Conservation (phyloP, 2,888 invertebrate species). For the Eilema depressum region DNA sequence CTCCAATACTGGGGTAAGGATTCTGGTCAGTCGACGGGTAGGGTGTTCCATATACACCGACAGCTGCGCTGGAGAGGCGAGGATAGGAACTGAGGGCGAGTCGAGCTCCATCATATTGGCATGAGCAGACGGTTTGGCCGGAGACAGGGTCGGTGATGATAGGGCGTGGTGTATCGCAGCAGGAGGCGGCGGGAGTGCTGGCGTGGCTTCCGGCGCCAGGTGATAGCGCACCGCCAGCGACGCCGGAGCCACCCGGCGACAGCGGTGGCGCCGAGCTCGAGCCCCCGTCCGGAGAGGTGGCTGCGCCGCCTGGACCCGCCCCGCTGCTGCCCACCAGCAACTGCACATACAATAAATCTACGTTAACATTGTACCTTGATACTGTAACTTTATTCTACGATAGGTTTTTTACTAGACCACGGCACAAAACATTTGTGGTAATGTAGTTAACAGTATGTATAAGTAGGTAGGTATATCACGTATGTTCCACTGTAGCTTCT, state of each 20-base stretch:
- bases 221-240: conserved; percentile 86
- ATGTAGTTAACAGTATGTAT: no score
- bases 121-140: conserved; percentile 97
- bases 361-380: neutral
- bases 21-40: conserved; percentile 97
- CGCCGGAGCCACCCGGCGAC: conserved; percentile 90
- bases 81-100: conserved; percentile 94
- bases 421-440: no score
- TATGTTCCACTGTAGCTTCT: no score
- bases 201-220: conserved; percentile 86
- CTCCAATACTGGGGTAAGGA: conserved; percentile 96
- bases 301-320: conserved; percentile 91
- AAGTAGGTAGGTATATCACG: no score
- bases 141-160: conserved; percentile 97
- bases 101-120: conserved; percentile 96
- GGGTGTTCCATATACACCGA: conserved; percentile 94
- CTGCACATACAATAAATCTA: conserved; percentile 73
- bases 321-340: conserved; percentile 92
- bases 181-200: conserved; percentile 87
- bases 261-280: conserved; percentile 92
- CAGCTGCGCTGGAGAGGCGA: conserved; percentile 91
- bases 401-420: no score
- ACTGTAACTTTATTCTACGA: no score
- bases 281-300: conserved; percentile 90
- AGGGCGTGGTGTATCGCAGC: conserved; percentile 96